Percentiles rank a stretch among this genome's conserved stretches.
phyloP scores from a whole-genome alignment of 1,140 invertebrate species.

The Heliothis subflexa region DNA sequence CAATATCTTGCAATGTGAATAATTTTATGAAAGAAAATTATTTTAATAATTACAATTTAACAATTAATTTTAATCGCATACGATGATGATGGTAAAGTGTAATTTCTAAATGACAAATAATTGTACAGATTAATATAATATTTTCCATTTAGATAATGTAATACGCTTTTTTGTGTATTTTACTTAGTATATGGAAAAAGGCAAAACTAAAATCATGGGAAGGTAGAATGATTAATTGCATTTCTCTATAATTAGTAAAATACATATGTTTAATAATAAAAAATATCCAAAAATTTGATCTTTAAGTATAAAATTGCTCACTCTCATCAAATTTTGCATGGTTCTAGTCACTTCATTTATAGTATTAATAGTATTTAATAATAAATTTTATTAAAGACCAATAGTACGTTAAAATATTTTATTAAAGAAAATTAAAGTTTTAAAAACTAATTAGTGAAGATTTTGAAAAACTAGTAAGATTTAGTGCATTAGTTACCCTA shows the following conservation, averaged over 20 bases:
- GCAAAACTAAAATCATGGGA: background rate
- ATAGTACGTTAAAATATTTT: slow-evolving; percentile 77
- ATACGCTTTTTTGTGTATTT: slow-evolving; percentile 54
- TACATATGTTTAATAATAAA: slow-evolving; percentile 13
- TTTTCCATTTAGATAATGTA: slow-evolving; percentile 58
- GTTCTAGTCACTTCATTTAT: slow-evolving; percentile 72
- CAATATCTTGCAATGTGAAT: slow-evolving; percentile 37
- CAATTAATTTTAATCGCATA: slow-evolving; percentile 42
- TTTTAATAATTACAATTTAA: slow-evolving; percentile 20
- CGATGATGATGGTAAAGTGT: slow-evolving; percentile 70
- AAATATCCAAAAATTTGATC: slow-evolving; percentile 45
- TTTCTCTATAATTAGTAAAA: slow-evolving; percentile 42
- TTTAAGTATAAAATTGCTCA: slow-evolving; percentile 76
- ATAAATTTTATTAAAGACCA: slow-evolving; percentile 81
- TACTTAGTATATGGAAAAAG: slow-evolving; percentile 40
- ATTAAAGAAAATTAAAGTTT: slow-evolving; percentile 69
- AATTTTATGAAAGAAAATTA: slow-evolving; percentile 29
- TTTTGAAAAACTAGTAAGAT: slow-evolving; percentile 70
- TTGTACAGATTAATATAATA: slow-evolving; percentile 65
- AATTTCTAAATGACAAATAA: slow-evolving; percentile 82
- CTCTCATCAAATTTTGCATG: slow-evolving; percentile 73
- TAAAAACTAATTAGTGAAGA: slow-evolving; percentile 67
- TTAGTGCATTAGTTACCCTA: slow-evolving; percentile 64
- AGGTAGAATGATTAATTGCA: background rate
- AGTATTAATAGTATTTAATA: slow-evolving; percentile 66